Percentiles rank a stretch among this genome's conserved stretches.
Conservation (phyloP, 1,140 invertebrate species). For the Patella vulgata region DNA sequence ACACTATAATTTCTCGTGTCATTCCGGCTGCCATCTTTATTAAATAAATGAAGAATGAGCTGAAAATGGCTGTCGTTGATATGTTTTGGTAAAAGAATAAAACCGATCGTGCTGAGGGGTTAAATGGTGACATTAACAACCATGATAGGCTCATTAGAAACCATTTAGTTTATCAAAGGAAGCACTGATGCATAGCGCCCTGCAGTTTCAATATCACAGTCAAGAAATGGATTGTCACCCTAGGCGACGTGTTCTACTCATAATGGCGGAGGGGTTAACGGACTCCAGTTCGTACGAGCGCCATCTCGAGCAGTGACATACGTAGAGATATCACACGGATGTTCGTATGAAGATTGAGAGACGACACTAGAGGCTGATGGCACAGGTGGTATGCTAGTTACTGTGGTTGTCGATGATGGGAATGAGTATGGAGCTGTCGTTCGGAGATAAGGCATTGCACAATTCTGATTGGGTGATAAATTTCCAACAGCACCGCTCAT, state of each 20-base stretch:
- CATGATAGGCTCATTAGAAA: too few species aligned
- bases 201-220: too few species aligned
- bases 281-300: conserved; percentile 47
- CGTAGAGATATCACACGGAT: conserved; percentile 51
- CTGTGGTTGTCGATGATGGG: conserved; percentile 31
- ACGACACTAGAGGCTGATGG: conserved; percentile 16
- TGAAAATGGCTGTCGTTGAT: too few species aligned
- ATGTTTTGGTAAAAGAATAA: too few species aligned
- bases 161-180: too few species aligned
- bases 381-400: conserved; percentile 26
- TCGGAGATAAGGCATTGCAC: conserved; percentile 56
- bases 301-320: conserved; percentile 33
- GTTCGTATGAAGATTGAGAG: conserved; percentile 39
- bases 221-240: too few species aligned
- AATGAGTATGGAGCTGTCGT: conserved; percentile 36
- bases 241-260: conserved; percentile 19
- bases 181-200: too few species aligned
- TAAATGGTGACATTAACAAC: too few species aligned
- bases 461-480: conserved; percentile 58
- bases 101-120: too few species aligned
- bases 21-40: too few species aligned
- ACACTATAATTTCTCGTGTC: too few species aligned
- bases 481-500: conserved; percentile 52
- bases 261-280: conserved; percentile 53
- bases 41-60: too few species aligned